Conservation (phyloP, 2,888 invertebrate genomes). For the Cataglyphis albicans region DNA sequence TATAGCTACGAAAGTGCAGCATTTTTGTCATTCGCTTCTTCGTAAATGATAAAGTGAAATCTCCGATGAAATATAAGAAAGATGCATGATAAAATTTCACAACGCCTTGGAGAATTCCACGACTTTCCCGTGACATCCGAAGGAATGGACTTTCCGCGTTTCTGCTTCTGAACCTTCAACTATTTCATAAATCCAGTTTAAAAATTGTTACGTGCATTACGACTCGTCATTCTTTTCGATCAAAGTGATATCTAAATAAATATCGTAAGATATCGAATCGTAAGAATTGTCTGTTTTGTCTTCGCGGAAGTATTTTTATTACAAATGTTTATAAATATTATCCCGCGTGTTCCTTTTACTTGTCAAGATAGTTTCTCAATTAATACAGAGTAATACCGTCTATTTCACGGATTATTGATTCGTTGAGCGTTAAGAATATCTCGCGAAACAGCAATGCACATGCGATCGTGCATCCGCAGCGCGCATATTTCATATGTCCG, state of each 20-base stretch:
- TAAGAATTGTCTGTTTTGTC: too few relatives aligned
- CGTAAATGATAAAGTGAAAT: conserved; percentile 42
- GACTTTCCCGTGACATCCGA: conserved; percentile 20
- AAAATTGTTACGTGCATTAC: conserved; percentile 19
- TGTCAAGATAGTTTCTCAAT: background rate
- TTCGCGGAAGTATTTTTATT: conserved; percentile 1
- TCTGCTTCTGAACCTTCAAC: background rate
- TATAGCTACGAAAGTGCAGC: conserved; percentile 1
- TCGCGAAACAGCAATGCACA: background rate
- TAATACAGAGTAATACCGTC: background rate
- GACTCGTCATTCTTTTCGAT: background rate
- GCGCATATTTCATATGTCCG: background rate
- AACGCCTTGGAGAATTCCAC: conserved; percentile 31
- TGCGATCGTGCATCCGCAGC: background rate
- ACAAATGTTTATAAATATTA: background rate
- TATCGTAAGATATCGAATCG: background rate
- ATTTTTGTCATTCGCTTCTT: conserved; percentile 42
- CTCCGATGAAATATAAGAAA: conserved; percentile 33
- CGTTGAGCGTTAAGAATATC: background rate
- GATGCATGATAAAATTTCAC: conserved; percentile 45
- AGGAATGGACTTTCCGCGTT: conserved; percentile 22
- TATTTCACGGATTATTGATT: conserved; percentile 1
- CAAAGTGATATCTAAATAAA: background rate
- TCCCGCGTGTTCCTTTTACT: background rate
- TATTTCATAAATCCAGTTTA: conserved; percentile 40